Evolutionary conservation across 2,113 vertebrate species (phyloP).

Genomic region (Amazona vittata): DNA sequence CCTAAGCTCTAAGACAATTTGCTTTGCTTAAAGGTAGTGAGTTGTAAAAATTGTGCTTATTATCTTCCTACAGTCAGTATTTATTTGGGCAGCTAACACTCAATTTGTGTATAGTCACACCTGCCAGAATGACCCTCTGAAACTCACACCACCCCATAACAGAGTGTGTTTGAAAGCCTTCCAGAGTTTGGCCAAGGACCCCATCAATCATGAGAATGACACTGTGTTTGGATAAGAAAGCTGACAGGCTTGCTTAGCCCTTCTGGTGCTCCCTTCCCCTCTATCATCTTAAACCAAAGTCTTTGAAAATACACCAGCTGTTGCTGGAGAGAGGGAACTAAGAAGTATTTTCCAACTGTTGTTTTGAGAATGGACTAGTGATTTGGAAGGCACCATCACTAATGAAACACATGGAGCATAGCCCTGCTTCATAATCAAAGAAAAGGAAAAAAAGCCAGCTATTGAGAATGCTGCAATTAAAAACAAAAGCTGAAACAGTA

Average conservation of each 20-base stretch:
- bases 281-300: not conserved
- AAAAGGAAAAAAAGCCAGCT: not conserved
- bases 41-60: not conserved
- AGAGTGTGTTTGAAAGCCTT: conserved; percentile 7
- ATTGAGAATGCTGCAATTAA: conserved; percentile 6
- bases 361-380: not conserved
- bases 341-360: conserved; percentile 21
- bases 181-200: not conserved
- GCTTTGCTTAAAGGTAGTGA: not conserved
- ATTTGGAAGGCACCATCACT: not conserved
- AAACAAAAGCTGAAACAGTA: conserved; percentile 52
- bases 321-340: not conserved
- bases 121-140: conserved; percentile 32
- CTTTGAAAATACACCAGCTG: conserved; percentile 31
- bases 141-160: not conserved
- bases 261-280: not conserved
- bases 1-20: not conserved
- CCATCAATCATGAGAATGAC: conserved; percentile 28
- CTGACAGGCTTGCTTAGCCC: not conserved
- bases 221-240: conserved; percentile 34
- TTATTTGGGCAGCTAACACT: conserved; percentile 11
- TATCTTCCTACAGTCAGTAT: not conserved
- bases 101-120: conserved; percentile 17
- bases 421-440: not conserved
- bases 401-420: not conserved